Evolutionary conservation across 2,797 vertebrate species (phyloP), one percentile per base, ranked within the genome.

Genomic region (Buceros bicornis): DNA sequence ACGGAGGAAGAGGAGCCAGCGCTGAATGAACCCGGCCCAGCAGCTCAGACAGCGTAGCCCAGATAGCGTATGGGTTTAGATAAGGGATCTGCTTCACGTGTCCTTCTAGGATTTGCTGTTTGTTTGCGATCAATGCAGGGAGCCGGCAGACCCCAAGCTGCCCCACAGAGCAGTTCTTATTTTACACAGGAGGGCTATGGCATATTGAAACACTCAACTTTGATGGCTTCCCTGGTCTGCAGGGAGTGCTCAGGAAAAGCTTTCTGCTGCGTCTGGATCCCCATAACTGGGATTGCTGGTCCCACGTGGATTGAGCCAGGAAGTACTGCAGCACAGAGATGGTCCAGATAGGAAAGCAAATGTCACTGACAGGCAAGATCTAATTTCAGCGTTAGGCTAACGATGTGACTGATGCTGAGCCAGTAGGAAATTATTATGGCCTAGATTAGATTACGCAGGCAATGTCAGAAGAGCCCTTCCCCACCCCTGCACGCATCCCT

Each of bases 171-270:
- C 65, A 74, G 58, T 87, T 94, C 71, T 91, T 97, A 92, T 92
- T 97, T 97, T 81, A 90, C 84, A 48, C 61, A 28, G 26, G 86
- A 95, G 95, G 97, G 93, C 92, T 91, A 94, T 89, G 90, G 85
- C 45, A 37, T 83, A 90, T 97, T 85, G 95, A 91, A 97, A 86
- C 81, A 60, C 86, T 93, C 92, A 40, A 51, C 64, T 94, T 65
- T 64, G 87, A 90, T 84, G 78, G 79, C 60, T 94, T 79, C 51
- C 80, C 74, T 78, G 50, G 74, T 96, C 91, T 92, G 88, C 58
- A 90, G 95, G 90, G 90, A 96, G 51, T 92, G 85, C 61, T 91
- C 91, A 94, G 72, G 69, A 82, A 97, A 96, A 96, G 76, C 53
- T 83, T 94, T 93, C 88, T 83, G 66, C 79, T 96, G 14, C 4